Evolutionary conservation across 2,113 vertebrate species (phyloP).

Genomic region (Chloropsis cyanopogon): DNA sequence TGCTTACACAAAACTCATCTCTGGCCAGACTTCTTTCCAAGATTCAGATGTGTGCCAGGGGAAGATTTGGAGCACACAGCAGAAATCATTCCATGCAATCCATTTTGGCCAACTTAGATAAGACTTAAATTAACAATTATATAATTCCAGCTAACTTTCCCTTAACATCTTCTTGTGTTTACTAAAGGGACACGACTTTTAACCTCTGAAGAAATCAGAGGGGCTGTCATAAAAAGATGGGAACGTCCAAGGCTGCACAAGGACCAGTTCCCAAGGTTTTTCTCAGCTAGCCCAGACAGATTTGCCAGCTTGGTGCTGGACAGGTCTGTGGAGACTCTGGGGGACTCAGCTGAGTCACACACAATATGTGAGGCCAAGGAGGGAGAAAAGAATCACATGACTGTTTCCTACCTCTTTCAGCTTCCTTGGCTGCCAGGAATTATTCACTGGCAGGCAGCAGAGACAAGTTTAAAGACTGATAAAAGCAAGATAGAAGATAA

Average conservation of each 20-base stretch:
- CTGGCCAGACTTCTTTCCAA: background rate
- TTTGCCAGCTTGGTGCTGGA: background rate
- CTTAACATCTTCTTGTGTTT: background rate
- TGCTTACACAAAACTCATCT: background rate
- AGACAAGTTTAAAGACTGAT: background rate
- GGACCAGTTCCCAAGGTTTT: accelerated
- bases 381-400: background rate
- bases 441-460: background rate
- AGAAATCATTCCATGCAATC: background rate
- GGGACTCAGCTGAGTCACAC: background rate
- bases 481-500: background rate
- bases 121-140: background rate
- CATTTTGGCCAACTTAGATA: background rate
- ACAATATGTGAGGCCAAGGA: background rate
- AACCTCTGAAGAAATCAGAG: background rate
- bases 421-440: background rate
- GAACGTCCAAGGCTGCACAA: background rate
- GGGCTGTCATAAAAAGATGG: background rate
- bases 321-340: background rate
- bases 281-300: accelerated
- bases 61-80: background rate
- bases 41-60: background rate
- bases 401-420: background rate
- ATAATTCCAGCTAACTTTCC: background rate
- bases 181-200: background rate